phyloP scores from a whole-genome alignment of 2,888 invertebrate species.

The Limnephilus auricula region DNA sequence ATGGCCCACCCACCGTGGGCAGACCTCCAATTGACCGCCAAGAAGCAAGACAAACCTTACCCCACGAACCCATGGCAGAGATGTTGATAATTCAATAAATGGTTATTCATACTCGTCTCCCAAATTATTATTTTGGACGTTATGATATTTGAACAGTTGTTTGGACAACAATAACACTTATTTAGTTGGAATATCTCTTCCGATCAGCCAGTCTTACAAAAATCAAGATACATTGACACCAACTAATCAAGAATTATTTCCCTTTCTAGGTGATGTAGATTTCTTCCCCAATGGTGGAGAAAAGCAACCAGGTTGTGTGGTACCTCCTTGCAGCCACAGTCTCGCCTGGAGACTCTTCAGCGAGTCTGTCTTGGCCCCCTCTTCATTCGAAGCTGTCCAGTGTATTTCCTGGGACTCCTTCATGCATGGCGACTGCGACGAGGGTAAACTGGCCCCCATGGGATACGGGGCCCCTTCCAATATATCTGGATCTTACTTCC shows the following conservation, averaged over 20 bases:
- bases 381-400: conserved; percentile 70
- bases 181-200: not conserved
- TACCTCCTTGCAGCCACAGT: conserved; percentile 54
- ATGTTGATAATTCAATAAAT: too few relatives aligned
- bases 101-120: too few relatives aligned
- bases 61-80: too few relatives aligned
- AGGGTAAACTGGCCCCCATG: not conserved
- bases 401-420: conserved; percentile 13
- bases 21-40: too few relatives aligned
- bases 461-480: not conserved
- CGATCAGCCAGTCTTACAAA: not conserved
- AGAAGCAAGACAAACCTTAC: too few relatives aligned
- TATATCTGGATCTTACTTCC: conserved; percentile 49
- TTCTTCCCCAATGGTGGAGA: conserved; percentile 61
- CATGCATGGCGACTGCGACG: conserved; percentile 9
- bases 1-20: too few relatives aligned
- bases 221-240: not conserved
- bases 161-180: not conserved
- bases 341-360: conserved; percentile 69
- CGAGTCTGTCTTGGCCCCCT: conserved; percentile 69
- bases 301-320: conserved; percentile 55
- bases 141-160: not conserved
- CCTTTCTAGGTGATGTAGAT: conserved; percentile 57
- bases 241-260: not conserved
- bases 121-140: too few relatives aligned